Base-by-base conservation (phyloP, 2,888 invertebrate genomes). In the Drosophila atripex region DNA sequence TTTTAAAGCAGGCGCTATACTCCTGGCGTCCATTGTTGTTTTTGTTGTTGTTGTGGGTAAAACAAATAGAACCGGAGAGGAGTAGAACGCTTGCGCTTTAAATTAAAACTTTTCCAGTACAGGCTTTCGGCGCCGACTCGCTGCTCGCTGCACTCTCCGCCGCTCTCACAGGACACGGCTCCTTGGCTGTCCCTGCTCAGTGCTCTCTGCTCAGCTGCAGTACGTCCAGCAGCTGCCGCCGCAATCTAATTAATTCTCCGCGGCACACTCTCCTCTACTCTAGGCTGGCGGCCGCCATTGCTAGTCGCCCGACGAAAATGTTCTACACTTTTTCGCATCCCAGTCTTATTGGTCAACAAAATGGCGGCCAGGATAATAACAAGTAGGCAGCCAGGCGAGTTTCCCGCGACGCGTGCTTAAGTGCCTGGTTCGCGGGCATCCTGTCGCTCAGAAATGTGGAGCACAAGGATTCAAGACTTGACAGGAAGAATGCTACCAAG, bases 191-290 rank as follows among this genome's bases (percentile, higher is more conserved):
- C n/a, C 18, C 18, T 1, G 2, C 18, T 14, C 32, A 14, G 2
- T 16, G 16, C 25, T 25, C 39, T 47, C 46, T 18, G 16, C 47
- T 45, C 41, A 35, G 9, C 38, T 56, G 32, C 53, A 54, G 41
- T 47, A 47, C 53, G 28, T 59, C 51, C 78, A 84, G 87, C 82
- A 83, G 82, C 82, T 83, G 82, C 82, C 82, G 80, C 73, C 80
- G 73, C 86, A 83, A 87, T 83, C 85, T 80, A 83, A 83, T 88
- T 86, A 86, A 80, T 85, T 85, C 88, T 78, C 78, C 72, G 74
- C 74, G 39, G 39, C 73, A 51, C 73, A 57, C 51, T 43, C 21
- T 75, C 65, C 55, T 47, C 61, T 23, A 4, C 52, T 74, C 71
- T 46, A n/a, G 8, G 18, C 18, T 21, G 64, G 47, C 71, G 54